Percentiles rank a stretch among this genome's conserved stretches.
Evolutionary conservation across 2,797 vertebrate genomes (phyloP).

Genomic region (Paguma larvata): DNA sequence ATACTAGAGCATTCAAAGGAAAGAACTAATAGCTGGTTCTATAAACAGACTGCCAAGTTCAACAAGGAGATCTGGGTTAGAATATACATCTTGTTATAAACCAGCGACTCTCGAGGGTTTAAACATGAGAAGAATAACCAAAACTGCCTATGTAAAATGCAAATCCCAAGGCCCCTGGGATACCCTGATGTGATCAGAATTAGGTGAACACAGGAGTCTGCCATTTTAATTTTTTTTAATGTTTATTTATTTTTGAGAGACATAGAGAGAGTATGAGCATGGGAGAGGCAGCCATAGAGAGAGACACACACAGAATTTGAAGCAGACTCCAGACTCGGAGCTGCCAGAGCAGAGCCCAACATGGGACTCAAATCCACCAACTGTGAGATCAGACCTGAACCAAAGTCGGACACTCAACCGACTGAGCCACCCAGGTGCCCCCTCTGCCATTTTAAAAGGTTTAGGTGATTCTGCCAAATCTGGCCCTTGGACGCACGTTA

Average conservation of each 20-base stretch:
- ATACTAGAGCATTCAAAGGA: not conserved
- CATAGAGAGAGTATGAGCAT: too few species aligned
- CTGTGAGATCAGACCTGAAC: too few species aligned
- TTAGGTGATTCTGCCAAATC: not conserved
- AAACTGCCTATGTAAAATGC: not conserved
- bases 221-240: not conserved
- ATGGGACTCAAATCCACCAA: too few species aligned
- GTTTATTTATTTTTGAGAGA: too few species aligned
- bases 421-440: too few species aligned
- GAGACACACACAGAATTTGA: too few species aligned
- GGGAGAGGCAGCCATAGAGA: too few species aligned
- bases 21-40: not conserved
- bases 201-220: not conserved
- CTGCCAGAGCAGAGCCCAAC: too few species aligned
- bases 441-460: not conserved
- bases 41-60: slow-evolving; percentile 6
- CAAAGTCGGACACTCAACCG: too few species aligned
- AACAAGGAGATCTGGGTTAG: not conserved
- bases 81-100: not conserved
- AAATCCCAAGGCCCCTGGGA: not conserved
- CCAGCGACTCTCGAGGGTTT: not conserved
- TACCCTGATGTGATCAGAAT: not conserved
- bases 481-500: not conserved
- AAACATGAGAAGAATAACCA: slow-evolving; percentile 4
- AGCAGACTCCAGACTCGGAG: too few species aligned